Evolutionary conservation across 2,113 vertebrate species (phyloP).

Genomic region (Galeopterus variegatus): DNA sequence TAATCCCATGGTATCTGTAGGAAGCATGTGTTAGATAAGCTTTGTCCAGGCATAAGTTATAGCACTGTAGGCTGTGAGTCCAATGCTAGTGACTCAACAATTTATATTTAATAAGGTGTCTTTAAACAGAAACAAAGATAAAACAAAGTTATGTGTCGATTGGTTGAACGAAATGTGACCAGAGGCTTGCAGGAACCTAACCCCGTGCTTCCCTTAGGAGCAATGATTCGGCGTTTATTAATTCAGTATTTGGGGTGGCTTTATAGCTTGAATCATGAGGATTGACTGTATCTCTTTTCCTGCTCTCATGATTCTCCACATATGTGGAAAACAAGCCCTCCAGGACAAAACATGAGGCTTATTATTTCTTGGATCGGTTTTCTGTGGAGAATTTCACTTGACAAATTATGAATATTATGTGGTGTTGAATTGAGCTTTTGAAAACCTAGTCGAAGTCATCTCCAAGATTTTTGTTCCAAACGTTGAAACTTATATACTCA

Average conservation of each 20-base stretch:
- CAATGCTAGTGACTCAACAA: neutral
- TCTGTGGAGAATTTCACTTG: slow-evolving; percentile 35
- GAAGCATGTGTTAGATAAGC: neutral
- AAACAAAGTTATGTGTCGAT: neutral
- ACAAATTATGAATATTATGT: neutral
- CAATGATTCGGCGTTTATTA: neutral
- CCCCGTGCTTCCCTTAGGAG: neutral
- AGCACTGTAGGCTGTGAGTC: neutral
- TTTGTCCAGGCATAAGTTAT: neutral
- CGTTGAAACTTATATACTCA: neutral
- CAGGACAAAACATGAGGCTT: neutral
- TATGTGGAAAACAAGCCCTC: neutral
- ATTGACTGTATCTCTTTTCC: neutral
- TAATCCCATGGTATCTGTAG: neutral
- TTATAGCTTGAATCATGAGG: neutral
- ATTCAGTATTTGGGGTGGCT: neutral
- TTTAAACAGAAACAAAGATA: slow-evolving; percentile 38
- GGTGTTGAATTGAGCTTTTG: slow-evolving; percentile 39
- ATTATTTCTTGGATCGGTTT: neutral
- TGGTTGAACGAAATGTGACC: neutral
- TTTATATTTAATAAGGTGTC: neutral
- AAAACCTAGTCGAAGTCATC: slow-evolving; percentile 42
- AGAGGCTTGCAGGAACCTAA: slow-evolving; percentile 6
- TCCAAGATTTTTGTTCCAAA: neutral
- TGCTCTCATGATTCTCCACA: neutral